Base-by-base conservation (phyloP, 2,888 invertebrate genomes). In the Epistrophella euchroma region DNA sequence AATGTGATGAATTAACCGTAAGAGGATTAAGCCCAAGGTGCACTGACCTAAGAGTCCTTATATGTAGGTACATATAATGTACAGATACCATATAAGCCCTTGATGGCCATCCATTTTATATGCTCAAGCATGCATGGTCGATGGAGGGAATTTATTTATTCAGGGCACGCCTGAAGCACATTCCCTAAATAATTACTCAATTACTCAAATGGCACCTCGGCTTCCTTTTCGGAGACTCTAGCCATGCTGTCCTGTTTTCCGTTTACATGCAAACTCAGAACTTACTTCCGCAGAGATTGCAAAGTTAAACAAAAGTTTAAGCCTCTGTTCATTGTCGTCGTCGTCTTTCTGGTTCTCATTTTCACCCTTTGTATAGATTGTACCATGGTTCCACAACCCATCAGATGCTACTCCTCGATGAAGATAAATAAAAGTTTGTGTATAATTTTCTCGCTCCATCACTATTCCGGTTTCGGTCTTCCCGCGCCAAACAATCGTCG, bases 231-330 rank as follows among this genome's bases (percentile, higher is more conserved):
- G 32, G 9, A 10, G 35, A 37, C 47, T 62, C 55, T 19, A 81
- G 62, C 52, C 15, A 55, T 13, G 45, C 43, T 60, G 13, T 47
- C 10, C 43, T 28, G 28, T 22, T 52, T 74, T 70, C 73, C 68
- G 55, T 62, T 83, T 45, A 43, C 68, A 58, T 55, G 43, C 15
- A 55, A 45, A 55, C 11, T 56, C 35, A 68, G 32, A 58, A 35
- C 72, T 78, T 70, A 71, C 83, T 75, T 84, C 74, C 79, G 74
- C 43, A 50, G 58, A 71, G 79, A 84, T 79, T 79, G 74, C 35
- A 58, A 84, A 84, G 74, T 79, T 79, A 58, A 84, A 84, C 83
- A 84, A 84, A 84, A 84, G 74, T 84, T 84, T 50, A 28, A 75
- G 70, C 64, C 68, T 22, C 35, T 66, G 19, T 47, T 55, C 22